Evolutionary conservation across 2,888 invertebrate genomes (phyloP), one percentile per base, ranked within the genome.

Genomic region (Apocheima hispidaria): DNA sequence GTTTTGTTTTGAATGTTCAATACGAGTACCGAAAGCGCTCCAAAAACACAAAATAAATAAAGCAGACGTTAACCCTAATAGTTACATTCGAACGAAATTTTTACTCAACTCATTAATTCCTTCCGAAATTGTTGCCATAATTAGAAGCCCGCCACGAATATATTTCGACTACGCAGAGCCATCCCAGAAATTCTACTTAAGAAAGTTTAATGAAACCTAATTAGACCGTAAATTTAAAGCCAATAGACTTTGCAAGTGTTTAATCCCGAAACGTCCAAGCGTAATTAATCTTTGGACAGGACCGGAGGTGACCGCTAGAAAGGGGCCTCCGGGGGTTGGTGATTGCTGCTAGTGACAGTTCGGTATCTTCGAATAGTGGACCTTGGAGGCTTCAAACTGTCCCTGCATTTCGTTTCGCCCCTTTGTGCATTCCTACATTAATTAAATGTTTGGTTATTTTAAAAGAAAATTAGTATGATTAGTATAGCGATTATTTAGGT

Each of bases 181-280:
- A 41, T 28, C 56, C 52, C 61, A 62, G 61, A 62, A 62, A 57
- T 62, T 62, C 60, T 66, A 60, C 66, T 66, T 63, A 63, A 43
- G 64, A 59, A 65, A 81, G 71, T 79, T 79, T 75, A 78, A 80
- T 76, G 77, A 76, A 80, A 80, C 80, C 79, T 81, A 80, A 81
- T 81, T 80, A 78, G 77, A 74, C 75, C 79, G 77, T 79, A 80
- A 81, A 81, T 79, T 81, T 77, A 74, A 80, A 81, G 77, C 79
- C 81, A 78, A 81, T 80, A 81, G 73, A 80, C 78, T 78, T 80
- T 76, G 70, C 74, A 72, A 81, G 74, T 81, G 73, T 77, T 81
- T 78, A 79, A 79, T 80, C 79, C 75, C 66, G 66, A 74, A 73
- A 78, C 73, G 78, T 78, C 78, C 77, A 74, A 66, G 72, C 73